Evolutionary conservation across 2,888 invertebrate species (phyloP), one percentile per base, ranked within the genome.

Genomic region (Pomacea canaliculata): DNA sequence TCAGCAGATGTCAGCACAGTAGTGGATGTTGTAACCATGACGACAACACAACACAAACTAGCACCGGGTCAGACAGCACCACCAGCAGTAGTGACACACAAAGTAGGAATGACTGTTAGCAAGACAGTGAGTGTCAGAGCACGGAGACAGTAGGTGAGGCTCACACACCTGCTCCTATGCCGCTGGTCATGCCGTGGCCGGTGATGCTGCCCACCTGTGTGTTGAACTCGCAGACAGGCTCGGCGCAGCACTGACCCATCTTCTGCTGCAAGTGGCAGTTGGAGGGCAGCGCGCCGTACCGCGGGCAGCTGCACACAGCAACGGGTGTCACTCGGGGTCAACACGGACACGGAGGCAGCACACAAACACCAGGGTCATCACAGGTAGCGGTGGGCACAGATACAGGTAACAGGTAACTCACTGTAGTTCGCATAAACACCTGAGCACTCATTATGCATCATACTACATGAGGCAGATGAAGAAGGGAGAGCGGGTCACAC

Each of bases 151-250:
- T 7, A 70, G 23, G 48, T n/a, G 27, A 63, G 48, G n/a, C 27
- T 59, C 51, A 59, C 83, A 73, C 75, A 85, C 85, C 81, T 69
- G 83, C 82, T 49, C 85, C 85, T 56, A 73, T 78, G 49, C 85
- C 84, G 76, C 84, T 84, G 76, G 83, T 81, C 5, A 83, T 79
- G 18, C 86, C 85, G n/a, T 70, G 74, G 60, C 86, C 86, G 8
- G 81, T 80, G 70, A 83, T 83, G 56, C 82, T 83, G 56, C 84
- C 83, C 23, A 80, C 78, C 76, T 85, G 83, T 46, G 84, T 84
- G 73, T 82, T 81, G 77, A 85, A 86, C 79, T 86, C 85, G 80
- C 86, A 86, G 5, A 81, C 81, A 70, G 85, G 85, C 74, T 80
- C 80, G 13, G 80, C 37, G 77, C 86, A 86, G 70, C 86, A 86